Percentiles rank a stretch among this genome's conserved stretches.
Evolutionary conservation across 2,113 vertebrate genomes (phyloP).

Genomic region (Elgaria multicarinata): DNA sequence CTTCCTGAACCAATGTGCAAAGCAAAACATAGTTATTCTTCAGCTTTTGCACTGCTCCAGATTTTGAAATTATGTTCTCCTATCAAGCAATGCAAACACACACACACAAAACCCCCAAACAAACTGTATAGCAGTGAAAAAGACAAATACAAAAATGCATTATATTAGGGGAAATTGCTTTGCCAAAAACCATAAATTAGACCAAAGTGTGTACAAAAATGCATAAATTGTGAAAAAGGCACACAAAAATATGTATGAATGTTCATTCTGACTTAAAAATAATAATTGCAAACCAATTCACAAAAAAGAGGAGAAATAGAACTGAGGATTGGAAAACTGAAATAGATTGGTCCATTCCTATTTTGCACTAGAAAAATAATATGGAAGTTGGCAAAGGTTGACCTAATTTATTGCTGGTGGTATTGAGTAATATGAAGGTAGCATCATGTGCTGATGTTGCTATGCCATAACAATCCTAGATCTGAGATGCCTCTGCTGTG

Average conservation of each 20-base stretch:
- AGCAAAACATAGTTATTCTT: not conserved
- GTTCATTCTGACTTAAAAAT: not conserved
- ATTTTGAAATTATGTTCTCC: too few relatives aligned
- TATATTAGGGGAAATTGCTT: too few relatives aligned
- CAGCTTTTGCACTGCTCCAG: too few relatives aligned
- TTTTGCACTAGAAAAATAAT: not conserved
- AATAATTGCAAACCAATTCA: not conserved
- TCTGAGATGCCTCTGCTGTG: not conserved
- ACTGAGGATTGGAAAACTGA: not conserved
- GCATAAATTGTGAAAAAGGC: not conserved
- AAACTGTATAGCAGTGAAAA: too few relatives aligned
- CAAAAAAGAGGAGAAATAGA: not conserved
- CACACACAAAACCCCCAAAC: too few relatives aligned
- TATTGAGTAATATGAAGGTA: not conserved
- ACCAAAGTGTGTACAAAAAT: not conserved
- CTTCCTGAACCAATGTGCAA: not conserved
- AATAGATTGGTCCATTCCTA: not conserved
- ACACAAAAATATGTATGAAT: not conserved
- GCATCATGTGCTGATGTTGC: not conserved
- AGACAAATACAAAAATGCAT: too few relatives aligned
- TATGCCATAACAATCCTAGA: too few relatives aligned
- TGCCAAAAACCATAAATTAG: not conserved
- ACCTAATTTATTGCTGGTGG: not conserved
- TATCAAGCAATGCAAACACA: too few relatives aligned
- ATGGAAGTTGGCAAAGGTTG: not conserved